phyloP scores from a whole-genome alignment of 2,888 invertebrate genomes.

The Pandemis corylana region DNA sequence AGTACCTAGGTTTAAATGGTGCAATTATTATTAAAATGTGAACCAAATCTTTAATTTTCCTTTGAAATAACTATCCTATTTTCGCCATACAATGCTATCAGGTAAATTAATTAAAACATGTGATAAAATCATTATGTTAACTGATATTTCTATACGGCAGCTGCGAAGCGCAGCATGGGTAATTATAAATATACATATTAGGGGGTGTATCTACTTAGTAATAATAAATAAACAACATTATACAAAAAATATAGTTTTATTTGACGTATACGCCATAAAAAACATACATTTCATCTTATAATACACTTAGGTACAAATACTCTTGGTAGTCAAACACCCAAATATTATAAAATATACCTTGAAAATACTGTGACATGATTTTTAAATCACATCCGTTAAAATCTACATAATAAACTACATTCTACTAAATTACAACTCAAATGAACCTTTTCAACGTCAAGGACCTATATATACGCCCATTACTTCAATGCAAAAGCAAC shows the following conservation, averaged over 20 bases:
- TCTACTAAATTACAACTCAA: too few relatives aligned
- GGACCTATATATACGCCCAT: too few relatives aligned
- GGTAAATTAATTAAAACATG: slow-evolving; percentile 23
- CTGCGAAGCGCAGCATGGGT: background rate
- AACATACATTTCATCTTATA: background rate
- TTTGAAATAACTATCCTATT: background rate
- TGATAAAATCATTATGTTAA: slow-evolving; percentile 32
- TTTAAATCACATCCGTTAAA: too few relatives aligned
- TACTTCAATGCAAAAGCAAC: too few relatives aligned
- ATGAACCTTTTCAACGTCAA: too few relatives aligned
- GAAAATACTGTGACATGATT: too few relatives aligned
- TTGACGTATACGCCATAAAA: background rate
- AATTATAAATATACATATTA: slow-evolving; percentile 13
- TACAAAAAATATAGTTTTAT: slow-evolving; percentile 24
- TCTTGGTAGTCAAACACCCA: background rate
- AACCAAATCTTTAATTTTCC: background rate
- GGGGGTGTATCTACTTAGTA: slow-evolving; percentile 27
- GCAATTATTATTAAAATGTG: background rate
- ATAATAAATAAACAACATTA: slow-evolving; percentile 32
- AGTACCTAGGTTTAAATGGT: background rate
- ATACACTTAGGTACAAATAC: background rate
- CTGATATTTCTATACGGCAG: background rate
- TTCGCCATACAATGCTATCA: slow-evolving; percentile 26
- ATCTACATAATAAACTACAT: too few relatives aligned
- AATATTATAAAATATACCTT: background rate